Base-by-base conservation (phyloP, 2,888 invertebrate species). In the Pardosa pseudoannulata region DNA sequence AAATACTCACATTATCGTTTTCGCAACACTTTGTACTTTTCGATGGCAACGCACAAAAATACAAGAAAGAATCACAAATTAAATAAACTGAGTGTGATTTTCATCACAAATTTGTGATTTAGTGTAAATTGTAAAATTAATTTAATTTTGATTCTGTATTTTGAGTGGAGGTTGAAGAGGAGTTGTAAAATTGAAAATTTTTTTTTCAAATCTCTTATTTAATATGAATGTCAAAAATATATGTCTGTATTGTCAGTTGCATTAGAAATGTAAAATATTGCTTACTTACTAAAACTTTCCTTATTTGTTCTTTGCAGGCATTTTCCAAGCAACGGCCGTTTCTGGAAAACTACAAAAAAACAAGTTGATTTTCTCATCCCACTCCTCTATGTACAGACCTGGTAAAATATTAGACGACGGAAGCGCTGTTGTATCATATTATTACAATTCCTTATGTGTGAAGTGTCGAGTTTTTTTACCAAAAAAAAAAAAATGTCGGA, bases 1-100 rank as follows among this genome's bases (percentile, higher is more conserved):
- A 81, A 81, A 74, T 82, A 71, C 56, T 32, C 46, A 82, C 32
- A 73, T 23, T 73, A 70, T 70, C 31, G 64, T 36, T 36, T 75
- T 62, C 64, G 56, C 82, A 75, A 74, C 46, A 70, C 31, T 82
- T 82, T 64, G 74, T 68, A 82, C 74, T 81, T 74, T 56, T 67
- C 81, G 74, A 41, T 74, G 23, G 36, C 74, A 81, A 56, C 39
- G 36, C 82, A 64, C 31, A 36, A 75, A 81, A 82, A 75, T 82
- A 82, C 65, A 70, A 79, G 32, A 16, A 28, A 28, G 16, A 65
- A 28, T 27, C 28, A 7, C 39, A 62, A n/a, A n/a, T n/a, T n/a
- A n/a, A n/a, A n/a, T n/a, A n/a, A n/a, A n/a, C n/a, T n/a, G n/a
- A n/a, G n/a, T n/a, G n/a, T n/a, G n/a, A n/a, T n/a, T n/a, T n/a